Conservation (phyloP, 2,797 vertebrate genomes). For the Alosa sapidissima region DNA sequence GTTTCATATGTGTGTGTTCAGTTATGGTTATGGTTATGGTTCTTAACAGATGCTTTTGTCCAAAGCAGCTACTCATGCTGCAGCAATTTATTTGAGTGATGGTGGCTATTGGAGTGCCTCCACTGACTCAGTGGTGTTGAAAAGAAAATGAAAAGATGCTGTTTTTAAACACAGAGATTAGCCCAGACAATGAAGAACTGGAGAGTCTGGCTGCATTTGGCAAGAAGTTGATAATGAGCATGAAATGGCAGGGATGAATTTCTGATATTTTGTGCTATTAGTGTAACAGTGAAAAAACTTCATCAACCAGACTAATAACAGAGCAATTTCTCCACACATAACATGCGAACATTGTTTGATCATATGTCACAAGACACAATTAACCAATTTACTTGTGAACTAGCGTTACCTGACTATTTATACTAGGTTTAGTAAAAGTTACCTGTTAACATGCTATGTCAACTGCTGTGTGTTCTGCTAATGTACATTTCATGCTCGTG, state of each 20-base stretch:
- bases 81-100: neutral
- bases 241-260: neutral
- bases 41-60: too few species aligned
- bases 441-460: too few species aligned
- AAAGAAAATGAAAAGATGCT: neutral
- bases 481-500: too few species aligned
- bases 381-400: too few species aligned
- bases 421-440: too few species aligned
- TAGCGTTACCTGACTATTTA: too few species aligned
- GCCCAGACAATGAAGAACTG: neutral
- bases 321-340: neutral
- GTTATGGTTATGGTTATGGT: neutral
- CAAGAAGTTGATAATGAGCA: neutral
- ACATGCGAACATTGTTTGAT: neutral
- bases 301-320: neutral
- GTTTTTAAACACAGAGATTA: neutral
- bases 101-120: neutral
- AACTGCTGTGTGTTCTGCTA: too few species aligned
- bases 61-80: neutral
- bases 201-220: neutral
- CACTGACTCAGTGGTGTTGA: neutral
- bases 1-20: neutral
- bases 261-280: neutral
- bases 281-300: neutral
- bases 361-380: too few species aligned